Evolutionary conservation across 30 jellyfish, hydroid and myxozoan genomes (phyloP), one percentile per base, ranked within the genome.

Genomic region (Pelagia noctiluca): DNA sequence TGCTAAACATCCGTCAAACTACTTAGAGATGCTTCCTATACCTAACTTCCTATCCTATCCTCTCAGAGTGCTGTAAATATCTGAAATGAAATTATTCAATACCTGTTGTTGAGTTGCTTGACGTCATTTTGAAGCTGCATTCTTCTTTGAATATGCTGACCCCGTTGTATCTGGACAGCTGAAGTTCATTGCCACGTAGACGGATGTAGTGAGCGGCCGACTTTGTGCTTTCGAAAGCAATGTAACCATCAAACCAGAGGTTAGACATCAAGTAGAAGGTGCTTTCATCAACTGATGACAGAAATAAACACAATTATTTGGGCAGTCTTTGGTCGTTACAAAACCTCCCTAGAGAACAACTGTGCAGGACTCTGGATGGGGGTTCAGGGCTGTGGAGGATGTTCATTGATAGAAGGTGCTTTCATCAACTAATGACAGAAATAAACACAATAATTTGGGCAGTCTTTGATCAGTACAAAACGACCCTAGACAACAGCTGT

Each of bases 171-270:
- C 95, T 61, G 2, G 65, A 84, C 29, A 85, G 95, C 13, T 42
- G 22, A 3, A 85, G 67, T 16, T 75, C 89, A 35, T 85, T 53
- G 24, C 82, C 95, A 8, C 24, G 66, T 5, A 85, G 83, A 2
- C 95, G 83, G 22, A 85, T 85, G 72, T 72, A 85, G 42, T 85
- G 95, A 4, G 88, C 89, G 18, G 89, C 95, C 8, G 35, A 36
- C 31, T 57, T 50, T 1, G 82, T 23, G 35, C 88, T 70, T 48
- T 85, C 95, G 31, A 85, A 85, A 0, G 95, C 71, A 0, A 74
- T 35, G 61, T 31, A 85, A 2, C 95, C 95, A 34, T 72, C 79
- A 48, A 70, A 75, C 95, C 95, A 85, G 11, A 85, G 54, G 34
- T 85, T 75, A 7, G 89, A 86, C 95, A 85, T 85, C 31, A 50